phyloP scores from a whole-genome alignment of 2,113 vertebrate species.

The Aramus guarauna region DNA sequence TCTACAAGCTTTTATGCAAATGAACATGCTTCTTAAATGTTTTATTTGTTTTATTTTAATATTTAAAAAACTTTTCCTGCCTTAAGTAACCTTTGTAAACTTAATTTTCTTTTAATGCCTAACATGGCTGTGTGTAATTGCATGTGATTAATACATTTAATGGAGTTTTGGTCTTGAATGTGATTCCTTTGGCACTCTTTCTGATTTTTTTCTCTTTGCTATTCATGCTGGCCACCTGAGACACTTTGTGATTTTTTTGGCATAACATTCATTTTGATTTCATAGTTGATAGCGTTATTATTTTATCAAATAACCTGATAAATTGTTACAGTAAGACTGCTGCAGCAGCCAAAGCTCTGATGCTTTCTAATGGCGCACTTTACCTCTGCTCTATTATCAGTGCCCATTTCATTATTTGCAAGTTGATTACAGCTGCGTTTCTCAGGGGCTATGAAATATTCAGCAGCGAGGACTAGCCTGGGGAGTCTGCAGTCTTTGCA shows the following conservation, averaged over 20 bases:
- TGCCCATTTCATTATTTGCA: constrained; percentile 63
- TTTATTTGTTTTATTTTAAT: background rate
- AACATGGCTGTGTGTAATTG: background rate
- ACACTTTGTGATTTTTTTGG: background rate
- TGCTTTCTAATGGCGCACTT: constrained; percentile 15
- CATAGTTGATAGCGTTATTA: background rate
- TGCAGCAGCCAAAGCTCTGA: background rate
- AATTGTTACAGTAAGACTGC: background rate
- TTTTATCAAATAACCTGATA: constrained; percentile 15
- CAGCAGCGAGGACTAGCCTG: background rate
- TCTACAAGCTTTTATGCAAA: background rate
- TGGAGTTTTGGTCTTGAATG: background rate
- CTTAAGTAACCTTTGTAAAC: background rate
- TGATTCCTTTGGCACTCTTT: background rate
- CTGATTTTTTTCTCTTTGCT: background rate
- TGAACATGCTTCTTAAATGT: background rate
- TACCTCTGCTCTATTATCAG: constrained; percentile 14
- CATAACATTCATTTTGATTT: background rate
- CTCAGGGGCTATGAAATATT: constrained; percentile 60
- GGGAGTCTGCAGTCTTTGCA: background rate
- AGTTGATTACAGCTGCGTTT: constrained; percentile 50
- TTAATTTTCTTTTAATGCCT: background rate
- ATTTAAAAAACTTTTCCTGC: background rate
- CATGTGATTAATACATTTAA: background rate
- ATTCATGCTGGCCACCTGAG: background rate